Conservation (phyloP, 2,797 vertebrate species). For the Ataeniobius toweri region DNA sequence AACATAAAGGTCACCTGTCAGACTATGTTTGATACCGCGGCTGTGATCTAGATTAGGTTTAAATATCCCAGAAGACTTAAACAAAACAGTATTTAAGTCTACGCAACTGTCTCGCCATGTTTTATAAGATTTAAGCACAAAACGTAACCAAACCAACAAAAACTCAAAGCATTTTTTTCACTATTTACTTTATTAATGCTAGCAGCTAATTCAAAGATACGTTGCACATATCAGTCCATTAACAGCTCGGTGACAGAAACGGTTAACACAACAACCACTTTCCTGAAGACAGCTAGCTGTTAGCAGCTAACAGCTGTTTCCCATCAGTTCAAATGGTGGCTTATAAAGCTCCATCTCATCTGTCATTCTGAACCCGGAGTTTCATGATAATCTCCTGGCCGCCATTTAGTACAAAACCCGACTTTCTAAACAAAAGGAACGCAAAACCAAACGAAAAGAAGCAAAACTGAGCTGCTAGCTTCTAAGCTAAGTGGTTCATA, state of each 20-base stretch:
- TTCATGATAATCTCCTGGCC: slow-evolving; percentile 76
- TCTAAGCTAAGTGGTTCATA: slow-evolving; percentile 49
- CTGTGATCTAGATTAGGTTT: neutral
- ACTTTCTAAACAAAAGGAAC: slow-evolving; percentile 36
- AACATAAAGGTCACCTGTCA: neutral
- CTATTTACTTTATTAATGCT: neutral
- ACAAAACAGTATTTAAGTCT: neutral
- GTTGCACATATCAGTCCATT: neutral
- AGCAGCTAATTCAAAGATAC: neutral
- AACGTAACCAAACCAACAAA: neutral
- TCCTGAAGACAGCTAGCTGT: neutral
- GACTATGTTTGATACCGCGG: no score
- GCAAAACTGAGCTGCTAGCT: slow-evolving; percentile 42
- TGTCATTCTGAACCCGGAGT: slow-evolving; percentile 82
- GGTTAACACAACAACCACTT: neutral
- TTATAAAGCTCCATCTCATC: slow-evolving; percentile 61
- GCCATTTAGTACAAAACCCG: slow-evolving; percentile 63
- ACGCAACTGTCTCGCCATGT: neutral
- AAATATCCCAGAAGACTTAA: neutral
- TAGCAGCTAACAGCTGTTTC: neutral
- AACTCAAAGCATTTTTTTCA: neutral
- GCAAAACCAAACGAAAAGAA: slow-evolving; percentile 54
- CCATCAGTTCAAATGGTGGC: neutral
- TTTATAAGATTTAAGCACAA: neutral
- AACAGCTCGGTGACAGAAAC: neutral